Evolutionary conservation across 2,888 invertebrate genomes (phyloP), one percentile per base, ranked within the genome.

Genomic region (Pheosia gnoma): DNA sequence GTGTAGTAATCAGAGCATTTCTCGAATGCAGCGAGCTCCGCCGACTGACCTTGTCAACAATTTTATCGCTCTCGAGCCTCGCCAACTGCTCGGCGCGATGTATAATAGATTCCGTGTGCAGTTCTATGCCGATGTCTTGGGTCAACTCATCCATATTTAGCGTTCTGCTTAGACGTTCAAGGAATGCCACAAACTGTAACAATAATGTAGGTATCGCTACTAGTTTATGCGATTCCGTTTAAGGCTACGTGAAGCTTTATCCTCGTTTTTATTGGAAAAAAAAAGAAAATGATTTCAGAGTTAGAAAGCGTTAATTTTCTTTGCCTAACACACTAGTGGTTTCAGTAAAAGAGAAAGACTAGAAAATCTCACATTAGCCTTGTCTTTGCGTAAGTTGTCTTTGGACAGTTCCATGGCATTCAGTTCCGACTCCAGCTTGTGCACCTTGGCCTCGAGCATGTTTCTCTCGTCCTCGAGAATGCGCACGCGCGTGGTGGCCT

Each of bases 61-160:
- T 94, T 86, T 97, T 96, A 86, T 97, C 97, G 79, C 96, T 96
- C 89, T 98, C 97, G 58, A 97, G 93, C 76, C 96, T 94, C 39
- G 96, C 95, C 63, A 98, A 93, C 84, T 98, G 98, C 85, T 98
- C 97, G 3, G 97, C 97, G 53, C 98, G 95, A 65, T 97, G 96
- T 61, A 98, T 90, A 65, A 98, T 94, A 57, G 97, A 96, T 80
- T 98, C 98, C 0, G 97, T 96, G 80, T 96, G 96, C 80, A 97
- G 94, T 83, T 97, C 97, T 64, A 97, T 94, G 8, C 97, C 97
- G 68, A 97, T 94, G 85, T 97, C 97, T 78, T 96, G 95, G 39
- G 96, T 96, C 78, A 97, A 95, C 87, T 97, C 96, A 81, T 97
- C 97, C 95, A 97, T 96, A 86, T 97, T 97, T 85, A 98, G 94